Conservation (phyloP, 1,140 invertebrate genomes). For the Drosophila pseudoananassae region DNA sequence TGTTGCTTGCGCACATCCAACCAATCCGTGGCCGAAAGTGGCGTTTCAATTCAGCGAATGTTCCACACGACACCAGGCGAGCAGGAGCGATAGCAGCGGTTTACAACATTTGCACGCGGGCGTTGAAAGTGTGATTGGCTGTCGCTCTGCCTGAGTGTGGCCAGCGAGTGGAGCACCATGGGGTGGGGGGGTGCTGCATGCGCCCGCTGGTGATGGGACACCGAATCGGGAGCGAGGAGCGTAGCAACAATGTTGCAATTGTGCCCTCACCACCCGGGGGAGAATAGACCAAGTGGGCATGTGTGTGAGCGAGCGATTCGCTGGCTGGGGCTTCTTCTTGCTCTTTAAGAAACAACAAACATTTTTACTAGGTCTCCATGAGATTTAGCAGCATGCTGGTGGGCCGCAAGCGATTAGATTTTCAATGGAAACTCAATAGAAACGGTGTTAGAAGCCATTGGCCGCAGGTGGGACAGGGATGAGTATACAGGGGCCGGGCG, state of each 20-base stretch:
- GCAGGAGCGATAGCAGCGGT: constrained; percentile 53
- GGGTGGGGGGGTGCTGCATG: too few species aligned
- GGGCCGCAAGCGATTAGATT: constrained; percentile 70
- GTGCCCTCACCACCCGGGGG: constrained; percentile 16
- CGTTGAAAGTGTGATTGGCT: constrained; percentile 75
- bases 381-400: constrained; percentile 70
- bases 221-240: constrained; percentile 41
- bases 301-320: constrained; percentile 21
- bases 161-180: constrained; percentile 3
- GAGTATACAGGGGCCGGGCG: constrained; percentile 39
- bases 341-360: constrained; percentile 83
- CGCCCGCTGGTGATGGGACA: constrained; percentile 5
- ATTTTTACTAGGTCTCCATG: constrained; percentile 82
- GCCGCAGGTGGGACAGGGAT: constrained; percentile 69
- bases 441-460: constrained; percentile 69
- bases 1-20: constrained; percentile 79
- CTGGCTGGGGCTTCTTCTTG: constrained; percentile 73
- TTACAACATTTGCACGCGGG: constrained; percentile 72
- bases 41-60: constrained; percentile 83
- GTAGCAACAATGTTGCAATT: constrained; percentile 66
- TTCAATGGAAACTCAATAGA: constrained; percentile 81
- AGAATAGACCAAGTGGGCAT: constrained; percentile 2
- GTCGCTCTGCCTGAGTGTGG: constrained; percentile 34
- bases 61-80: constrained; percentile 81
- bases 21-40: constrained; percentile 81